Conservation (phyloP, 2,797 vertebrate genomes). For the Malurus leucopterus region DNA sequence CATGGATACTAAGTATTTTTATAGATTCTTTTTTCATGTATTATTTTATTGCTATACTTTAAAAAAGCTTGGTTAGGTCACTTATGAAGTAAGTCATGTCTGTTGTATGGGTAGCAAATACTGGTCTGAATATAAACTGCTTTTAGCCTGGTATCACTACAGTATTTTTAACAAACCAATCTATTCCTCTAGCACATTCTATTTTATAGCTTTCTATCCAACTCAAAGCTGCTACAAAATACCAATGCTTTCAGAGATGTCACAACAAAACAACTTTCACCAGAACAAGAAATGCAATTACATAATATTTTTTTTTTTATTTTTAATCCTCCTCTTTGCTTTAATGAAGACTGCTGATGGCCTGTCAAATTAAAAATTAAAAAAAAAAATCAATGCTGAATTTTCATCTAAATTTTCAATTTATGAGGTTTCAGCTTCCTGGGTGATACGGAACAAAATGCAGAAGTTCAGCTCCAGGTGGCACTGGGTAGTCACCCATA, state of each 20-base stretch:
- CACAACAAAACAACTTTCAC: conserved; percentile 24
- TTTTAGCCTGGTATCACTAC: not conserved
- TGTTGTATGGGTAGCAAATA: not conserved
- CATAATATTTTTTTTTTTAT: not conserved
- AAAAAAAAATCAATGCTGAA: not conserved
- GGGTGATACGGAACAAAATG: not conserved
- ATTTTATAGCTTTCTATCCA: not conserved
- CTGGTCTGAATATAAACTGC: not conserved
- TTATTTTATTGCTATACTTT: not conserved
- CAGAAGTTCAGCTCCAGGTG: not conserved
- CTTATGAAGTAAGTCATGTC: not conserved
- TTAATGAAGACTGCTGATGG: not conserved
- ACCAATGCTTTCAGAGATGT: not conserved
- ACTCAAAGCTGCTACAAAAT: not conserved
- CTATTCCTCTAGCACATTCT: not conserved
- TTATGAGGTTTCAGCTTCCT: not conserved
- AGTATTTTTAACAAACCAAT: not conserved
- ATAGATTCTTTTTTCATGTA: not conserved
- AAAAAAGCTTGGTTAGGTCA: not conserved
- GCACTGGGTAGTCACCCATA: not conserved
- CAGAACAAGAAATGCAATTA: conserved; percentile 4
- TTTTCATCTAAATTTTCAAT: not conserved
- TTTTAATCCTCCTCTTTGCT: not conserved
- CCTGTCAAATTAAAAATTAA: not conserved
- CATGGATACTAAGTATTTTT: accelerated